Base-by-base conservation (phyloP, 2,888 invertebrate genomes). In the Hirtodrosophila trivittata region DNA sequence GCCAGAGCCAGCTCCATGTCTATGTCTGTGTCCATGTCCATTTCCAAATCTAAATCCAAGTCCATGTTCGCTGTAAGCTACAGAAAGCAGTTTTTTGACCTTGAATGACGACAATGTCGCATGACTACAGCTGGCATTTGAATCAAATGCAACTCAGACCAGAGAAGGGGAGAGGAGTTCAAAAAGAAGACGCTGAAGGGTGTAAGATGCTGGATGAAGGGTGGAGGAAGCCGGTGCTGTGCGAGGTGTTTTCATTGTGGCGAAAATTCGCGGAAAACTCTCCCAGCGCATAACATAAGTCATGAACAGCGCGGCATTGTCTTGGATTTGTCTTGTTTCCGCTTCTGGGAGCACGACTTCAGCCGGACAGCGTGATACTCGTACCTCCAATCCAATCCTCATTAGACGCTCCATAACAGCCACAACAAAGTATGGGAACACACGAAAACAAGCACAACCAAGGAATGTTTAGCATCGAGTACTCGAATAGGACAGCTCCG, bases 241-340 rank as follows among this genome's bases (percentile, higher is more conserved):
- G 35, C 50, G 43, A 74, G 81, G 73, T 68, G 83, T 83, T 58
- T 56, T 62, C 47, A 41, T 54, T 64, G 75, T 68, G 58, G 63
- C 68, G 77, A 63, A 82, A 82, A 75, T 86, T 83, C 83, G 80
- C 59, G 76, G 80, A 80, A 80, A 78, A 73, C 75, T 74, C 71
- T 70, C 70, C 58, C 47, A 55, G 55, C 54, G 66, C 28, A 4
- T 5, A 28, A 35, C 70, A 73, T 58, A 73, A 78, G 75, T 75
- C 73, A 77, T 76, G 84, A 66, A 56, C 32, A 21, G 26, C 51
- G 66, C 54, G 33, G 50, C 75, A 57, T 82, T 76, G 76, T 76
- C 51, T 72, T 47, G 35, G 51, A 64, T 58, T 66, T 66, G 57
- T 59, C 35, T 63, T 54, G 74, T 63, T 73, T 70, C 69, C 75